Evolutionary conservation across 1,140 invertebrate species (phyloP), one percentile per base, ranked within the genome.

Genomic region (Belonocnema kinseyi): DNA sequence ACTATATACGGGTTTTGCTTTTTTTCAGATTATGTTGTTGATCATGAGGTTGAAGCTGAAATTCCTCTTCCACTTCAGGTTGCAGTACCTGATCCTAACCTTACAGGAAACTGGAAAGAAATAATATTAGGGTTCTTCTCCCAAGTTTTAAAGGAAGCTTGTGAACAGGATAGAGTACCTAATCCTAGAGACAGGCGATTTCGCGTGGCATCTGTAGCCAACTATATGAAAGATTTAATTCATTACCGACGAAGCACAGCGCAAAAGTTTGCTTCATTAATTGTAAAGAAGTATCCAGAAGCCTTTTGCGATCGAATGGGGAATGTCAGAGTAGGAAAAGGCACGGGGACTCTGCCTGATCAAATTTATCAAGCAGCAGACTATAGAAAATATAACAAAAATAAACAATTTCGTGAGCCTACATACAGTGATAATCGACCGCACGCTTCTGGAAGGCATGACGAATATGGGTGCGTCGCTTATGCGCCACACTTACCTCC

Each of bases 281-380:
- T 77, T 8, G 46, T n/a, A 4, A 66, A 70, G 3, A 77, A 77
- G 54, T 77, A 77, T 77, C 72, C 56, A 53, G 21, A 21, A 16
- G 70, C 71, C 12, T 77, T 77, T 40, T 8, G 46, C 1, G 76
- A 77, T 53, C 40, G 19, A 17, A 53, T 70, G 33, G 54, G 50
- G 5, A 53, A 14, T 12, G 26, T 17, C 66, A 53, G 46, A 10
- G 58, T 74, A 16, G 76, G 76, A n/a, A 46, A 19, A 6, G 50
- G 76, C 14, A 70, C 74, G 16, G 58, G 50, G 10, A 54, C 53
- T 77, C 50, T 74, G 0, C 33, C 56, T 7, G 56, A 74, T 21
- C 72, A 77, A 77, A 77, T 77, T 70, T 74, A 77, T 13, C 66
- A 52, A 52, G 76, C 58, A 14, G 72, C 74, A 10, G 40, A 74